A percentile compares a stretch with the other conserved stretches of the same genome.
These are phyloP conservation scores for Mandrillus leucophaeus DNA, from an alignment of 2,113 vertebrate genomes.

Conservation along the genomic window DNA sequence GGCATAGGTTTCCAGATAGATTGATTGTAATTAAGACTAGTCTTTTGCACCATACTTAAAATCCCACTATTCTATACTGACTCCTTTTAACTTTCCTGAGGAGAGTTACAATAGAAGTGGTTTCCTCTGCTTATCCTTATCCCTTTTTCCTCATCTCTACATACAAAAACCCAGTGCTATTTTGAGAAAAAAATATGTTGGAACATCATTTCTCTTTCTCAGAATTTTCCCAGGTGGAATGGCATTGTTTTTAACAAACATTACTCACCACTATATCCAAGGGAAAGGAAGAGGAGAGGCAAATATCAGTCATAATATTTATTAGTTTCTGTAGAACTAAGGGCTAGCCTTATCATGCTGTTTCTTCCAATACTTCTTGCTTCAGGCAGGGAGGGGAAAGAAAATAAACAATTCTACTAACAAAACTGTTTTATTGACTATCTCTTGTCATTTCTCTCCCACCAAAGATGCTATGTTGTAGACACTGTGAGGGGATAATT, in stretches of 20 bases:
- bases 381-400: not conserved
- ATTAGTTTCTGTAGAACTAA: not conserved
- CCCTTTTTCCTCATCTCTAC: conserved; percentile 15
- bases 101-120: not conserved
- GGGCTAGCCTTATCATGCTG: not conserved
- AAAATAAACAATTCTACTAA: not conserved
- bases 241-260: conserved; percentile 33
- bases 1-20: not conserved
- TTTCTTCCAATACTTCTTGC: conserved; percentile 4
- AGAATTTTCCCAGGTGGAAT: conserved; percentile 4
- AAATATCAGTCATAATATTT: not conserved
- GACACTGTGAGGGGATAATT: not conserved
- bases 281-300: not conserved
- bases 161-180: conserved; percentile 23
- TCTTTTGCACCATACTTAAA: not conserved
- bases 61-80: not conserved
- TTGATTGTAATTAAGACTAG: not conserved
- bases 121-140: not conserved
- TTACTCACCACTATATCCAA: conserved; percentile 2
- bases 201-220: conserved; percentile 37
- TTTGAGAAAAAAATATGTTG: not conserved
- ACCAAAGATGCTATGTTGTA: conserved; percentile 31
- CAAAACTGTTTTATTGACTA: not conserved
- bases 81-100: conserved; percentile 33
- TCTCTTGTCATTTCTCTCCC: conserved; percentile 18